Evolutionary conservation across 2,888 invertebrate species (phyloP), one percentile per base, ranked within the genome.

Genomic region (Drosophila mercatorum): DNA sequence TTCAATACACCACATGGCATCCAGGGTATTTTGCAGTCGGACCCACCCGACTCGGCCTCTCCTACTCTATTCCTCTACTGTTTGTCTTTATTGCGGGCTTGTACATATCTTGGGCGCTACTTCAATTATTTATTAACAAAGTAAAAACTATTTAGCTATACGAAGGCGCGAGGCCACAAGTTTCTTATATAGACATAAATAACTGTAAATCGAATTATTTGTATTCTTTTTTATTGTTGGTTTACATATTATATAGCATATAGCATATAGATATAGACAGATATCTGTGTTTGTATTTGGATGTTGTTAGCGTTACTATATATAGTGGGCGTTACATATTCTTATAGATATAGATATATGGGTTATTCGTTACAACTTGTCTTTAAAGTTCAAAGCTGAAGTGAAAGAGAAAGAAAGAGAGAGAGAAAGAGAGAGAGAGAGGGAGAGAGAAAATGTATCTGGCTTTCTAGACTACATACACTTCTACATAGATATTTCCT

Each of bases 111-210:
- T 46, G 41, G 59, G 58, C 56, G 62, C 38, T 66, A 64, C 55
- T 63, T 67, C 53, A 69, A 69, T 78, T 75, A 81, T 84, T 81
- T 88, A 88, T 83, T 81, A 49, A 58, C 11, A 34, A 2, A 34
- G 28, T n/a, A 38, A 40, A 38, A 40, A 57, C 49, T 67, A 72
- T 46, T 61, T 68, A 60, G 62, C 44, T 49, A 66, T 59, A 65
- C 49, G 44, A 31, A 57, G 43, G 34, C 31, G 43, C 12, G 10
- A 36, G 26, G 53, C 38, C 52, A 52, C 22, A 38, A 38, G 22
- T 38, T 49, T 51, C 49, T 34, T 31, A 34, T 34, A 17, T 51
- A 51, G 49, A 51, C 31, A 51, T 51, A 34, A 51, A 51, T 1
- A 36, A 36, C 34, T 51, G 3, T 14, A 36, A 36, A 52, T 53